Evolutionary conservation across 2,888 invertebrate genomes (phyloP), one percentile per base, ranked within the genome.

Genomic region (Troides oblongomaculatus): DNA sequence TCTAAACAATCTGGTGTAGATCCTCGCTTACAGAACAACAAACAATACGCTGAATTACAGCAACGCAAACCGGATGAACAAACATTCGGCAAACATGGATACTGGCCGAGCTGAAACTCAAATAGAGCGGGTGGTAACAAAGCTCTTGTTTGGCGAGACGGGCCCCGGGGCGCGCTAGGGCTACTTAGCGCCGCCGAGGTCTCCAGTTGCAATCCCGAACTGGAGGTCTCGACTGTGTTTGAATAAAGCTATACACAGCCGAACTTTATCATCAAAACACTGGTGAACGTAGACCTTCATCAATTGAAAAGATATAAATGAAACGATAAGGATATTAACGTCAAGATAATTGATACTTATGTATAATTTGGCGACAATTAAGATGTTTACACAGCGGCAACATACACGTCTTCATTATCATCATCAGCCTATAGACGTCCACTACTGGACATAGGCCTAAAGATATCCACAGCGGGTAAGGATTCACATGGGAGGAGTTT

Each of bases 121-220:
- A 85, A 85, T 78, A 82, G 60, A 70, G 36, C 53, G 57, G 59
- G 76, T 82, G n/a, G 61, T 3, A 8, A 78, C 64, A 53, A 67
- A 62, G 74, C 72, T 74, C 72, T 71, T 83, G 80, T 84, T 82
- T 84, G 70, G 75, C 63, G 77, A 75, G 77, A 76, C 75, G 64
- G 70, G 79, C 78, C 77, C 77, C 63, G 70, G 71, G 78, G 78
- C 69, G 60, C 56, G 17, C 12, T 61, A 18, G 60, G 21, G 59
- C n/a, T 30, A 60, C 67, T 67, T 61, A 65, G 64, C 25, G 12
- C 30, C 25, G 14, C 36, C 50, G 21, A 57, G 30, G 62, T 61
- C 25, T 21, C 39, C 36, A 53, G 58, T 62, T 23, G 46, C 62
- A 30, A 25, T 57, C 23, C 57, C 30, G 58, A 68, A 68, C 30